Evolutionary conservation across 1,140 invertebrate species (phyloP), one percentile per base, ranked within the genome.

Genomic region (Mizuhopecten yessoensis): DNA sequence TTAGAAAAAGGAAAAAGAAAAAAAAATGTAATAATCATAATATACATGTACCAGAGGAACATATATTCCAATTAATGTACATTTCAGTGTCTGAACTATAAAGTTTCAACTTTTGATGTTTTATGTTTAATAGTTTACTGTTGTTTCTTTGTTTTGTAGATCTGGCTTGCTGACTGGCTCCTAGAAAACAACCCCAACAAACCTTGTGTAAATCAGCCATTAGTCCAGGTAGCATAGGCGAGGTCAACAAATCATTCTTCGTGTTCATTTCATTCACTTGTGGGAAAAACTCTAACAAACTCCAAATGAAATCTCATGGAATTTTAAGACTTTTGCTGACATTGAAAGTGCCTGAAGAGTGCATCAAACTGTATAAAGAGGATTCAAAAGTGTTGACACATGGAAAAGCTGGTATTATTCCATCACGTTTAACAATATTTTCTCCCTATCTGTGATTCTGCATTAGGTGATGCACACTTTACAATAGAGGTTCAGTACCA

Each of bases 161-260:
- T 98, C 11, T 98, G 98, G 98, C 95, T 98, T 23, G 98, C 98
- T 13, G 97, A 98, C 95, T 98, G 98, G 97, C 96, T 98, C 36
- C 95, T 98, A 0, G 95, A 97, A 34, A 97, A 98, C 96, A 98
- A 98, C 96, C 98, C 98, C 7, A 98, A 98, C 94, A 98, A 98
- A 94, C 98, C 96, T 34, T 93, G 92, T 92, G 93, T 97, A 23
- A 89, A 92, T 86, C 89, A 75, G n/a, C 57, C 57, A 29, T 75
- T 75, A 29, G 57, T 75, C 23, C 57, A 75, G n/a, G 57, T 29
- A 29, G 57, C 57, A 75, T 75, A 75, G 57, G 15, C 20, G 45
- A 23, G 2, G 20, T 49, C 45, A 49, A 75, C 42, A 45, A 75
- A n/a, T 75, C 23, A 75, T 29, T 75, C 57, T 75, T 29, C 57